Conservation (phyloP, 2,797 vertebrate species). For the Eremophila alpestris region DNA sequence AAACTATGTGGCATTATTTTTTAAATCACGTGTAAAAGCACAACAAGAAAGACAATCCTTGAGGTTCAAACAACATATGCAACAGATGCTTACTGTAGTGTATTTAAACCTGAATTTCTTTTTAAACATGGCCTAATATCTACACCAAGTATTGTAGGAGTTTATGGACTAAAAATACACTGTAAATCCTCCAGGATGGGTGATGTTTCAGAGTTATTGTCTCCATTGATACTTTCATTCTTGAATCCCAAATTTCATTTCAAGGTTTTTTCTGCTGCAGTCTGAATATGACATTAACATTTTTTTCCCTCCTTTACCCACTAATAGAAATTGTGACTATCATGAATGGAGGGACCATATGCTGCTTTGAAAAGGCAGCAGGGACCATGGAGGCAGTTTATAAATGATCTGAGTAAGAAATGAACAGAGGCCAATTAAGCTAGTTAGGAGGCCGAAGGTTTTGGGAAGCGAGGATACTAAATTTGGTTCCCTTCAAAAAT, state of each 20-base stretch:
- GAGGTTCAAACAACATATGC: not conserved
- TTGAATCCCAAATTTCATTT: not conserved
- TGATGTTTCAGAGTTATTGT: not conserved
- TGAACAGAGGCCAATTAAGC: constrained; percentile 64
- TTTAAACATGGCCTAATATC: not conserved
- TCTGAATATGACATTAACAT: not conserved
- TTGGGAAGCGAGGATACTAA: not conserved
- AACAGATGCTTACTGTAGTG: not conserved
- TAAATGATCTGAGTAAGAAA: constrained; percentile 62
- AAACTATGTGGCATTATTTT: not conserved
- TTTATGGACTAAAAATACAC: not conserved
- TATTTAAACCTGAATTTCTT: not conserved
- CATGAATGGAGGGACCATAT: constrained; percentile 57
- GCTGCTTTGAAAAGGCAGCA: constrained; percentile 63
- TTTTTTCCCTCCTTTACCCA: constrained; percentile 15
- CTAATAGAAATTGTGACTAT: constrained; percentile 51
- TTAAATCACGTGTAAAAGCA: not conserved
- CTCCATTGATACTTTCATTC: not conserved
- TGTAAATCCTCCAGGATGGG: not conserved
- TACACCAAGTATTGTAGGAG: not conserved
- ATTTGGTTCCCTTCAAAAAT: constrained; percentile 22
- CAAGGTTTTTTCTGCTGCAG: not conserved
- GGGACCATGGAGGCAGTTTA: constrained; percentile 41
- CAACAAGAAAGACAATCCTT: not conserved
- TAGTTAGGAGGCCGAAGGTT: constrained; percentile 32